Evolutionary conservation across 2,888 invertebrate genomes (phyloP), one percentile per base, ranked within the genome.

Genomic region (Temnothorax unifasciatus): DNA sequence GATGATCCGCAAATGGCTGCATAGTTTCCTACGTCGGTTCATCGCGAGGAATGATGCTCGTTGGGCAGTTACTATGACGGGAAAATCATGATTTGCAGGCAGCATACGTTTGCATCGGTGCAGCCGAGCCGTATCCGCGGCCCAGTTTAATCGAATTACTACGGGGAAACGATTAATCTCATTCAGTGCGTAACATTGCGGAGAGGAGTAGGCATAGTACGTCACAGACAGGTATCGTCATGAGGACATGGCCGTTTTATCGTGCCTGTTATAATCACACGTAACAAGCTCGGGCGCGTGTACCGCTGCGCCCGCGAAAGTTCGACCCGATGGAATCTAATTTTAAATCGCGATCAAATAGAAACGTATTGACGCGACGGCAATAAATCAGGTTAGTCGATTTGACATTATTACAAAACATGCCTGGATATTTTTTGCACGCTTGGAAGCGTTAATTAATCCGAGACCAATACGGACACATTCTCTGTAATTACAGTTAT

Each of bases 161-260:
- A 79, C 85, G 88, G 85, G 86, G 85, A 86, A 90, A 88, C 89
- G 89, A 92, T 92, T 92, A 90, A 91, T 91, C 88, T 90, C 88
- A 86, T 90, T 91, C 85, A 87, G 76, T 41, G 34, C 63, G 74
- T 59, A 76, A 74, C 34, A 21, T 21, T 21, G 21, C 21, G 44
- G 21, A 47, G 81, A 77, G 25, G 13, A 41, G 34, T 57, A 41
- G 29, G 41, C 66, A 21, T 21, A 47, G 47, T 29, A 44, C 66
- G 66, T 68, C 47, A 50, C 47, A 50, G 44, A 4, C 76, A 52
- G 38, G 52, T 73, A 59, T 47, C 71, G 59, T 79, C 38, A 71
- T 13, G 77, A 77, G 77, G 25, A 79, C 59, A 47, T 41, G 61
- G n/a, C 44, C 82, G 75, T 82, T 82, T 82, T 52, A 63, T 75